phyloP scores from a whole-genome alignment of 2,888 invertebrate species.

The Drosophila atripex region DNA sequence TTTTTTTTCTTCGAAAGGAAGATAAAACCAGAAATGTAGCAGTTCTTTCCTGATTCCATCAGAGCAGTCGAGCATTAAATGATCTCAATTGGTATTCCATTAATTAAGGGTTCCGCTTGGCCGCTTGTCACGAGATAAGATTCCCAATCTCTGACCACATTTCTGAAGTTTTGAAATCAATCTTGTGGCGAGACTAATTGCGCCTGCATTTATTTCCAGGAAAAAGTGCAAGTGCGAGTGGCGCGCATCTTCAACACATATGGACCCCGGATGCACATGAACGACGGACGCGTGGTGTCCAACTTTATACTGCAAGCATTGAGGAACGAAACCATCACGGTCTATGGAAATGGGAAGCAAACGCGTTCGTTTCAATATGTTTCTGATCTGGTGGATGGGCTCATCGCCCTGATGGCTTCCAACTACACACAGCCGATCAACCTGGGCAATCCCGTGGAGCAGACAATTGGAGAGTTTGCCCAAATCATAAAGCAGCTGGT shows the following conservation, averaged over 20 bases:
- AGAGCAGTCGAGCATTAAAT: conserved; percentile 57
- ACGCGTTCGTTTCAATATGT: conserved; percentile 99
- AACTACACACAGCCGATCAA: conserved; percentile 97
- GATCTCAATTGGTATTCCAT: conserved; percentile 40
- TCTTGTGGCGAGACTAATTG: conserved; percentile 10
- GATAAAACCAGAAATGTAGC: conserved; percentile 20
- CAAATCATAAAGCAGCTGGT: conserved; percentile 92
- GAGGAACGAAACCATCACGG: conserved; percentile 96
- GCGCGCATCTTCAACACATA: conserved; percentile 99
- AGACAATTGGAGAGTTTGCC: conserved; percentile 97
- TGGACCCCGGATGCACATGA: conserved; percentile 99
- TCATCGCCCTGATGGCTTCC: conserved; percentile 95
- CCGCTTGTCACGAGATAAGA: conserved; percentile 37
- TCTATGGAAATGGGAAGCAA: conserved; percentile 94
- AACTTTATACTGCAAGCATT: conserved; percentile 99
- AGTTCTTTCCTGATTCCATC: conserved; percentile 48
- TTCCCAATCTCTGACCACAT: conserved; percentile 29
- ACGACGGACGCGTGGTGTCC: conserved; percentile 98
- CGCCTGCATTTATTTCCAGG: conserved; percentile 83
- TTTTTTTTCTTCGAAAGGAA: background rate
- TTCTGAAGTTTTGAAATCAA: conserved; percentile 2
- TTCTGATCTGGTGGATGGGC: conserved; percentile 97
- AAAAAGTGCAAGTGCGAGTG: conserved; percentile 96
- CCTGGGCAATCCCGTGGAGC: conserved; percentile 98
- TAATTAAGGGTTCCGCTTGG: conserved; percentile 22